phyloP scores from a whole-genome alignment of 2,797 vertebrate species.

The Carcharodon carcharias region DNA sequence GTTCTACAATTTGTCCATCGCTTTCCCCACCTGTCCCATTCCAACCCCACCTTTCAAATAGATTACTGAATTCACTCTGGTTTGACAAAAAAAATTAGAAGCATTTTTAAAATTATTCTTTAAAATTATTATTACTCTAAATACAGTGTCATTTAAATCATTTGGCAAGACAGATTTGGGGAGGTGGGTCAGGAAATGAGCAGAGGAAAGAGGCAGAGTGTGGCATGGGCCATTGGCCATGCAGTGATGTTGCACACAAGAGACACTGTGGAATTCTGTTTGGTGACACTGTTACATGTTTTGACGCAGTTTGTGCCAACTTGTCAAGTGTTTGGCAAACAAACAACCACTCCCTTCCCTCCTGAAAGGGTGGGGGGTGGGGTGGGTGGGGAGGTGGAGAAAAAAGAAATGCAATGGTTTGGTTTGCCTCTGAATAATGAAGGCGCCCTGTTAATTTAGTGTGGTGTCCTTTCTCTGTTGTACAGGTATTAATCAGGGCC shows the following conservation, averaged over 20 bases:
- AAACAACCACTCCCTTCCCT: not conserved
- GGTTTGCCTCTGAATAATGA: not conserved
- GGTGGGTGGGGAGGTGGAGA: too few species aligned
- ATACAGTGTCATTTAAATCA: not conserved
- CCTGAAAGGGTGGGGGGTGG: too few species aligned
- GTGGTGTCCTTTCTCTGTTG: not conserved
- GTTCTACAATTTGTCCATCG: not conserved
- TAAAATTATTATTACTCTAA: not conserved
- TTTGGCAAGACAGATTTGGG: not conserved
- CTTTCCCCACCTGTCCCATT: too few species aligned
- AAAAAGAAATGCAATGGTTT: too few species aligned
- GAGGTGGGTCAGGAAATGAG: not conserved
- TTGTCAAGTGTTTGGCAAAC: conserved; percentile 18
- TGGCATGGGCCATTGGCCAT: not conserved
- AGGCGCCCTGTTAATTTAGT: not conserved
- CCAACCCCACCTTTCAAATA: not conserved
- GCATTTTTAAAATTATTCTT: not conserved
- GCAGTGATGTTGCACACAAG: too few species aligned
- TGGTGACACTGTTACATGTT: not conserved
- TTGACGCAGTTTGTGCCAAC: not conserved
- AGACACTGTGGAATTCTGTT: not conserved
- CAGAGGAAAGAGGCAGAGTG: too few species aligned
- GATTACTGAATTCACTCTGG: not conserved
- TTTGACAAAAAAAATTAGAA: not conserved
- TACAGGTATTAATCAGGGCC: conserved; percentile 42